These are phyloP conservation scores for Buceros bicornis DNA, from an alignment of 2,797 vertebrate genomes.

Conservation along the genomic window DNA sequence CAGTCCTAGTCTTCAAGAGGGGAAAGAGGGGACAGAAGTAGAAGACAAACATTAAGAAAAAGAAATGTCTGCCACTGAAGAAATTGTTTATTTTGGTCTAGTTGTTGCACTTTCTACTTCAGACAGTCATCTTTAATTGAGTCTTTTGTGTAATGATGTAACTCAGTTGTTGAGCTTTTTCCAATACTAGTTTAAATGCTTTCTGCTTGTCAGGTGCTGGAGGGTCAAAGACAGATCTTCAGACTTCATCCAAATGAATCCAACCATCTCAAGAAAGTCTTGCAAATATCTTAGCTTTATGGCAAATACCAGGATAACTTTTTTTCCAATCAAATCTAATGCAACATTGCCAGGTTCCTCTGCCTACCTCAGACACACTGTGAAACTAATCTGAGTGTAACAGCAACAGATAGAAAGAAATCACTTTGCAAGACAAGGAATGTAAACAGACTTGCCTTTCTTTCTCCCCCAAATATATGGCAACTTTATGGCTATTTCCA, in stretches of 20 bases:
- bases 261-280: background rate
- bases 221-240: background rate
- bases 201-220: background rate
- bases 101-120: background rate
- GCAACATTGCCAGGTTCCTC: background rate
- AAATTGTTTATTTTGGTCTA: background rate
- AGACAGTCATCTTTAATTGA: background rate
- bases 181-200: background rate
- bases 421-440: background rate
- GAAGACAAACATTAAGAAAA: background rate
- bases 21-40: background rate
- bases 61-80: background rate
- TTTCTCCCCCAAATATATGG: rapidly evolving
- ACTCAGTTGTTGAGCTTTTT: background rate
- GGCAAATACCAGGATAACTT: background rate
- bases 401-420: background rate
- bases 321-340: background rate
- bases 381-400: background rate
- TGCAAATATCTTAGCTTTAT: background rate
- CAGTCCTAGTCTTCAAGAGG: background rate
- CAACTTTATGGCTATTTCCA: background rate
- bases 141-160: background rate
- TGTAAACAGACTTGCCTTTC: background rate
- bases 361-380: background rate
- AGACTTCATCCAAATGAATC: background rate